Conservation (phyloP, 2,888 invertebrate species). For the Pseudeuparius sepicola region DNA sequence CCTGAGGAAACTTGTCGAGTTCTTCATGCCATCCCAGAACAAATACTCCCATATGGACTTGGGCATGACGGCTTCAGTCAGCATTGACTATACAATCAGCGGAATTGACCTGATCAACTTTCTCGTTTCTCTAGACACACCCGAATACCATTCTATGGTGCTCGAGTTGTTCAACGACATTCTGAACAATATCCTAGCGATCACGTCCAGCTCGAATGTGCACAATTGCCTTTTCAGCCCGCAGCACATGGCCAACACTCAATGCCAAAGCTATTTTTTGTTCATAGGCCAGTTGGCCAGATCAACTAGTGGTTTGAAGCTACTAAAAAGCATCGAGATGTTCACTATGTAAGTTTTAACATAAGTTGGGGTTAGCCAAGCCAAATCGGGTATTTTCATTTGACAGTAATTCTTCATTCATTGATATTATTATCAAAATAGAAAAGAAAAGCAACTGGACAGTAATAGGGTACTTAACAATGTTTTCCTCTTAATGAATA, state of each 20-base stretch:
- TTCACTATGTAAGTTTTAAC: conserved; percentile 56
- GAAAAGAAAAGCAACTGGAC: too few relatives aligned
- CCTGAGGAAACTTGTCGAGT: conserved; percentile 68
- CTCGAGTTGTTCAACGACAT: conserved; percentile 75
- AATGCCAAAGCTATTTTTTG: conserved; percentile 91
- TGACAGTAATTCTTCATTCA: too few relatives aligned
- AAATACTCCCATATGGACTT: conserved; percentile 79
- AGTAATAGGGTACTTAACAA: too few relatives aligned
- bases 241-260: conserved; percentile 76
- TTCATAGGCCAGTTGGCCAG: conserved; percentile 82
- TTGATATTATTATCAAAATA: too few relatives aligned
- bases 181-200: conserved; percentile 60
- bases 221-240: conserved; percentile 85
- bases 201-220: conserved; percentile 62
- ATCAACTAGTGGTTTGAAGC: conserved; percentile 53
- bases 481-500: conserved; percentile 3
- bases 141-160: conserved; percentile 45
- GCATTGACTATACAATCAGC: conserved; percentile 54
- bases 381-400: not conserved
- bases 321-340: conserved; percentile 64
- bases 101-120: conserved; percentile 68
- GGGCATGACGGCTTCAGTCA: conserved; percentile 44
- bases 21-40: conserved; percentile 79
- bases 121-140: conserved; percentile 41
- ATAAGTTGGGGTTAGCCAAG: not conserved